Evolutionary conservation across 1,140 invertebrate species (phyloP).

Genomic region (Aphis craccivora): DNA sequence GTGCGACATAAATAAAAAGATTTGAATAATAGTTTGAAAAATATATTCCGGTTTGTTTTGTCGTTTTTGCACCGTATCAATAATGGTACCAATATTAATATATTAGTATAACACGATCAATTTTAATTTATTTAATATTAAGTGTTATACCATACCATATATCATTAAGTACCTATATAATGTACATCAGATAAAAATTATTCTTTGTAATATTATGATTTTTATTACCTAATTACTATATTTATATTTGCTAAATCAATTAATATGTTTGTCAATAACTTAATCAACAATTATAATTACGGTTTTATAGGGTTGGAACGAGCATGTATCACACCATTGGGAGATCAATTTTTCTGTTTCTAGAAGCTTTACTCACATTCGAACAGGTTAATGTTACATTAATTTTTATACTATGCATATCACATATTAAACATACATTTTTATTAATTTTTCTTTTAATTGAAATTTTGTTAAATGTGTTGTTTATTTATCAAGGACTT

Average conservation of each 20-base stretch:
- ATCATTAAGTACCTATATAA: not conserved
- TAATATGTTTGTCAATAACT: not conserved
- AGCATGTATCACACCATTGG: slow-evolving; percentile 95
- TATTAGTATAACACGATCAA: not conserved
- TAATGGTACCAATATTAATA: not conserved
- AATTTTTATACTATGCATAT: not conserved
- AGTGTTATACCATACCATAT: not conserved
- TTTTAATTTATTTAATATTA: not conserved
- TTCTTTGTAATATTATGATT: not conserved
- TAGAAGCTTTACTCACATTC: slow-evolving; percentile 93
- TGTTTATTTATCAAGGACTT: not conserved
- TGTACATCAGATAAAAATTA: not conserved
- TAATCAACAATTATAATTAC: not conserved
- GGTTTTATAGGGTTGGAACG: slow-evolving; percentile 72
- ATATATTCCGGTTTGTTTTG: not conserved
- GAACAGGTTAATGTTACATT: slow-evolving; percentile 72
- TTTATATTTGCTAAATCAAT: not conserved
- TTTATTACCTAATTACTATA: not conserved
- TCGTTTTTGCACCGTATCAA: not conserved
- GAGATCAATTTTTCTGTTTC: slow-evolving; percentile 84
- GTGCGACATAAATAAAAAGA: not conserved
- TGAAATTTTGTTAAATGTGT: not conserved
- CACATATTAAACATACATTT: not conserved
- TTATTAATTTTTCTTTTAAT: not conserved
- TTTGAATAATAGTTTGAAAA: not conserved